A percentile compares a stretch with the other conserved stretches of the same genome.
phyloP scores from a whole-genome alignment of 2,113 vertebrate genomes.

The Sinocyclocheilus maitianheensis region DNA sequence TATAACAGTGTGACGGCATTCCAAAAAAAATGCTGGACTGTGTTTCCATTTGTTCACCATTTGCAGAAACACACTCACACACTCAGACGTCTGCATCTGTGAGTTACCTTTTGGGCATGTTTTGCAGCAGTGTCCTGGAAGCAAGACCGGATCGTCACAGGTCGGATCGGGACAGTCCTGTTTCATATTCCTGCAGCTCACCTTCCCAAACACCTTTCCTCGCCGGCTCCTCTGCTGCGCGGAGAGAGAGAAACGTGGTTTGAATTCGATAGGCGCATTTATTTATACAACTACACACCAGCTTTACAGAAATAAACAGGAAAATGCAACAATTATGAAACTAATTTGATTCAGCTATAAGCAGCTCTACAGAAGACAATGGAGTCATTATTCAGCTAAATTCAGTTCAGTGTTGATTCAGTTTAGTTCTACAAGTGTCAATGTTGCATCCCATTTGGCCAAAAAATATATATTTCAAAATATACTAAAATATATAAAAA shows the following conservation, averaged over 20 bases:
- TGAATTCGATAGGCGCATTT: no score
- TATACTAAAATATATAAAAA: no score
- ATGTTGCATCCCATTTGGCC: no score
- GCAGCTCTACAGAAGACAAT: background rate
- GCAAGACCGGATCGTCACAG: conserved; percentile 81
- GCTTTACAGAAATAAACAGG: background rate
- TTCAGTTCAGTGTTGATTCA: background rate
- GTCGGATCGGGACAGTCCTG: conserved; percentile 83
- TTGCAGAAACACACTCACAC: conserved; percentile 63
- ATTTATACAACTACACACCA: no score
- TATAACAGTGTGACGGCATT: conserved; percentile 56
- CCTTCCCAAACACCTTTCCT: conserved; percentile 74
- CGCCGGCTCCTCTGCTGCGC: conserved; percentile 79
- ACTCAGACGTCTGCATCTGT: background rate
- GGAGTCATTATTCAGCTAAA: background rate
- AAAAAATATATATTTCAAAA: no score
- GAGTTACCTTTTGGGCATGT: conserved; percentile 87
- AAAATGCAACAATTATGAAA: no score
- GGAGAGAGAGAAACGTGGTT: background rate
- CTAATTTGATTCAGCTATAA: background rate
- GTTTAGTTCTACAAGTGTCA: no score
- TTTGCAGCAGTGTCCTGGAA: conserved; percentile 93
- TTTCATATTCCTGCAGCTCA: conserved; percentile 91
- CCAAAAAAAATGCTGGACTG: conserved; percentile 25
- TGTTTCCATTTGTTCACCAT: conserved; percentile 72